Evolutionary conservation across 30 jellyfish, hydroid and myxozoan genomes (phyloP), one percentile per base, ranked within the genome.

Genomic region (Pelagia noctiluca): DNA sequence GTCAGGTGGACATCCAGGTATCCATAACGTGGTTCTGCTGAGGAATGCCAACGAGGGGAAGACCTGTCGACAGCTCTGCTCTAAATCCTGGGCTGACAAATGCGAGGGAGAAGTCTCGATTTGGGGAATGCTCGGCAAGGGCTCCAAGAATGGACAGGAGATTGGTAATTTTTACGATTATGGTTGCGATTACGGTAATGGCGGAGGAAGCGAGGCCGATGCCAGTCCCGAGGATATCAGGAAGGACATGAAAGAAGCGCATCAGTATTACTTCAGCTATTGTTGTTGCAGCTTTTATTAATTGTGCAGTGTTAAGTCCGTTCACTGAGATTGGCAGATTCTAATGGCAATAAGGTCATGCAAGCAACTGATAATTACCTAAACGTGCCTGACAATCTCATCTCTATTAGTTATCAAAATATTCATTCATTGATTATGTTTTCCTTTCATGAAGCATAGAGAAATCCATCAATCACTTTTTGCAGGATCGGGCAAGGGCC

Each of bases 61-160:
- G 49, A 79, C 91, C 2, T 88, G 97, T 38, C 69, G 97, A 36
- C 86, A 81, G 19, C 32, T 88, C 22, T 88, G 97, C 61, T 31
- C 89, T 0, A 32, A 31, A 60, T 75, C 93, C 11, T 88, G 97
- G 97, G 97, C 97, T 11, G 48, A 48, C 25, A 57, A 63, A 38
- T 88, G 97, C 71, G 69, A 81, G 11, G 97, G 93, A 3, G 97
- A 88, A 35, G 97, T 88, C 5, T 88, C 97, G 5, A 60, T 88
- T 32, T 88, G 97, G 97, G 97, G 97, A 5, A 80, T 30, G 65
- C 70, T 53, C 18, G 97, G 97, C 54, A 88, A 81, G 48, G 97
- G 91, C 30, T 46, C 23, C 22, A 88, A 52, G 64, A 88, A 88
- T 50, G 97, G 97, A 78, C 86, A 79, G 38, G 97, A 88, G 79